Evolutionary conservation across 2,113 vertebrate species (phyloP).

Genomic region (Xyrauchen texanus): DNA sequence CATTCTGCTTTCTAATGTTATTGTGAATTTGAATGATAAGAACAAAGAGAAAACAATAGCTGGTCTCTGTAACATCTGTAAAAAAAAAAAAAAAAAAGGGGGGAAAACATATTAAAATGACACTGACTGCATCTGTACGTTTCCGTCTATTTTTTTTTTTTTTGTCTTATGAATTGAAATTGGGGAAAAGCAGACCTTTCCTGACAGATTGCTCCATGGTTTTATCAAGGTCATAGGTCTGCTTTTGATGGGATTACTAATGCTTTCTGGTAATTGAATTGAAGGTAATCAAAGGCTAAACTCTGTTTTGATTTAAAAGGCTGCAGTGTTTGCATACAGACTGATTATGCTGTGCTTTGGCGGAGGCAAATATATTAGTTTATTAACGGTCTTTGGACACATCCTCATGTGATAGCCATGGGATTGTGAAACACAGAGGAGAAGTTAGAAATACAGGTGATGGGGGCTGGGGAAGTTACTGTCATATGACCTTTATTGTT

Average conservation of each 20-base stretch:
- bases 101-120: no score
- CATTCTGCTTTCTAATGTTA: not conserved
- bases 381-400: no score
- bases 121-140: not conserved
- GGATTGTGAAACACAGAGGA: no score
- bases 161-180: not conserved
- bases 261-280: constrained; percentile 36
- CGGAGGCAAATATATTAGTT: no score
- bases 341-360: constrained; percentile 13
- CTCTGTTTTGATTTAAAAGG: constrained; percentile 26
- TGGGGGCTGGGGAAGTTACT: no score
- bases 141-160: not conserved
- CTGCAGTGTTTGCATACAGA: not conserved
- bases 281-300: constrained; percentile 26
- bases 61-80: not conserved
- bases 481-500: no score
- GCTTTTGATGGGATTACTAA: constrained; percentile 37
- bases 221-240: not conserved
- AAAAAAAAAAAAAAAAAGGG: no score
- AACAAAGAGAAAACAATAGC: not conserved
- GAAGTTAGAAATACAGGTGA: no score
- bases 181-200: not conserved
- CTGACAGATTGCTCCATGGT: not conserved
- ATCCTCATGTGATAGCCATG: no score
- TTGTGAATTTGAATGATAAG: not conserved